Conservation (phyloP, 2,888 invertebrate species). For the Eristalis intricaria region DNA sequence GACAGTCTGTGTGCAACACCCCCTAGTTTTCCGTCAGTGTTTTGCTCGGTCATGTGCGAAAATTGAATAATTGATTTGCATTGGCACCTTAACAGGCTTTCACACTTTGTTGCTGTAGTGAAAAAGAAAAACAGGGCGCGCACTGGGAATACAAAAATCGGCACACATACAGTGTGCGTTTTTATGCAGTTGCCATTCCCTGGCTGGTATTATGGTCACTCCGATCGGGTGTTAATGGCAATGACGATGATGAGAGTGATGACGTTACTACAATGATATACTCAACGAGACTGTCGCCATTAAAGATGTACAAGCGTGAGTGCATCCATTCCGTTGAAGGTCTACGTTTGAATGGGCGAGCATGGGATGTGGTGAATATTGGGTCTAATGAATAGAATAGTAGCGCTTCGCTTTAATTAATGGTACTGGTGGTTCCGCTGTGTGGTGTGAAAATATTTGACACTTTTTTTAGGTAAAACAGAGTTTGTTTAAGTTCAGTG, state of each 20-base stretch:
- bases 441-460: not conserved
- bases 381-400: not conserved
- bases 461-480: not conserved
- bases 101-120: slow-evolving; percentile 49
- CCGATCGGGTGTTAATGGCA: slow-evolving; percentile 32
- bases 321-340: not conserved
- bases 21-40: slow-evolving; percentile 20
- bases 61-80: slow-evolving; percentile 71
- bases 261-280: slow-evolving; percentile 26
- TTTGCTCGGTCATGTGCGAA: slow-evolving; percentile 61
- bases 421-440: not conserved
- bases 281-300: not conserved
- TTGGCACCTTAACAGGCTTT: slow-evolving; percentile 69
- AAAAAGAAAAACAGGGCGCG: slow-evolving; percentile 4
- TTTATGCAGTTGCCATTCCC: not conserved
- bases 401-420: not conserved
- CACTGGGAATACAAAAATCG: not conserved
- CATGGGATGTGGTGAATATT: not conserved
- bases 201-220: slow-evolving; percentile 25
- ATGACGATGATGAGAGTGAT: slow-evolving; percentile 37
- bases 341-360: not conserved
- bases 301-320: not conserved
- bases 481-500: too few relatives aligned
- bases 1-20: not conserved
- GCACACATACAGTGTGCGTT: not conserved